Conservation (phyloP, 2,797 vertebrate species). For the Cygnus olor region DNA sequence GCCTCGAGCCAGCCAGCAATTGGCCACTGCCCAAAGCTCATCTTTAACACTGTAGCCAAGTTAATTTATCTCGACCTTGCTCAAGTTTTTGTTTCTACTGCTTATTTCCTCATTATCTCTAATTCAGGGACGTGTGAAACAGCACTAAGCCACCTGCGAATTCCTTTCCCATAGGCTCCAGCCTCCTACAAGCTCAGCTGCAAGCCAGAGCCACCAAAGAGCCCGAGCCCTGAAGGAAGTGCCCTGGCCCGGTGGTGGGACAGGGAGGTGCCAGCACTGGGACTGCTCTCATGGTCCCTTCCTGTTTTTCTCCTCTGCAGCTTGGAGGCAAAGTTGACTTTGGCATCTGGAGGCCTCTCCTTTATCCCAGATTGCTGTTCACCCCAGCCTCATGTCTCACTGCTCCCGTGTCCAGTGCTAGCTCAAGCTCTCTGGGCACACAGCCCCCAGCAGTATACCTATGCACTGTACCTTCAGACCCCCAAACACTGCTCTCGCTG, state of each 20-base stretch:
- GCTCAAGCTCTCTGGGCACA: neutral
- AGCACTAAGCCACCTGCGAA: no score
- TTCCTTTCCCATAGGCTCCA: neutral
- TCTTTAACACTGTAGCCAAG: no score
- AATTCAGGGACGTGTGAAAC: no score
- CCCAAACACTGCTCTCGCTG: neutral
- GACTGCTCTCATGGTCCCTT: slow-evolving; percentile 43
- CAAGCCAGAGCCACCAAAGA: neutral
- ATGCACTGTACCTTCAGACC: neutral
- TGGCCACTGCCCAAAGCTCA: no score
- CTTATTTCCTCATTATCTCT: no score
- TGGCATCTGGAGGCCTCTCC: slow-evolving; percentile 37
- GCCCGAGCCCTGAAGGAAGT: slow-evolving; percentile 14
- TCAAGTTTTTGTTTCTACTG: no score
- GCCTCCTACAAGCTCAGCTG: neutral
- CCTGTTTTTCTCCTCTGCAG: slow-evolving; percentile 58
- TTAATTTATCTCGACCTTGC: no score
- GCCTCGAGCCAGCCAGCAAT: no score
- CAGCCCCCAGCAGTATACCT: neutral
- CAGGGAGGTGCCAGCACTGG: slow-evolving; percentile 35
- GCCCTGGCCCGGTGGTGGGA: slow-evolving; percentile 22
- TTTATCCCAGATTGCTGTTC: slow-evolving; percentile 26
- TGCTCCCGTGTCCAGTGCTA: neutral
- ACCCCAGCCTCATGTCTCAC: neutral
- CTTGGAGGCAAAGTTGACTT: slow-evolving; percentile 49